Conservation (phyloP, 1,140 invertebrate species). For the Calliphora vicina region DNA sequence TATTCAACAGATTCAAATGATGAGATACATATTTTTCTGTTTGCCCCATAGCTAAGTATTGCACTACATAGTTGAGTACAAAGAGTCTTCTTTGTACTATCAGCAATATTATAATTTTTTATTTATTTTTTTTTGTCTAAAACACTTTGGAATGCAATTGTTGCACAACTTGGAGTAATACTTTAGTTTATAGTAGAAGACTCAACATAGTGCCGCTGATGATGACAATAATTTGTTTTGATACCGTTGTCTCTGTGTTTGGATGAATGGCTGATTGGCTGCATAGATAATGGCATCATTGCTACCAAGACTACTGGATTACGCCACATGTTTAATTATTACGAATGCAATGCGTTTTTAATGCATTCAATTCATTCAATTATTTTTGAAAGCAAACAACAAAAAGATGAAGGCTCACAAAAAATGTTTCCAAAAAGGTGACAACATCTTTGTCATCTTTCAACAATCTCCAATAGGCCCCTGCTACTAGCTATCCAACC, state of each 20-base stretch:
- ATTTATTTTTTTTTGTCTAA: background rate
- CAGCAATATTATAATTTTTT: background rate
- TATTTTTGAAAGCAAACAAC: background rate
- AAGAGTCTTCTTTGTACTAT: no score
- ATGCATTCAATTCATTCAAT: background rate
- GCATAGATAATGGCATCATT: background rate
- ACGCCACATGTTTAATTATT: background rate
- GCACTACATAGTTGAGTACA: background rate
- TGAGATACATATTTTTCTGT: constrained; percentile 14
- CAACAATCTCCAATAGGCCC: no score
- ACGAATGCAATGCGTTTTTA: background rate
- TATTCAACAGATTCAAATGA: constrained; percentile 27
- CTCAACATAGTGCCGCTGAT: background rate
- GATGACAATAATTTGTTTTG: background rate
- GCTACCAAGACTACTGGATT: background rate
- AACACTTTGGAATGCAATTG: background rate
- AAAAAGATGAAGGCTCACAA: no score
- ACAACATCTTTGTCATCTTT: background rate
- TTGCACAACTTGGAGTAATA: background rate
- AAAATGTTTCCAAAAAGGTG: background rate
- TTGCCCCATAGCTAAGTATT: background rate
- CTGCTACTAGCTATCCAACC: no score
- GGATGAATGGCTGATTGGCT: background rate
- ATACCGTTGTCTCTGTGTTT: background rate
- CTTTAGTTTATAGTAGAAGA: background rate